Conservation (phyloP, 2,113 vertebrate species). For the Ondatra zibethicus region DNA sequence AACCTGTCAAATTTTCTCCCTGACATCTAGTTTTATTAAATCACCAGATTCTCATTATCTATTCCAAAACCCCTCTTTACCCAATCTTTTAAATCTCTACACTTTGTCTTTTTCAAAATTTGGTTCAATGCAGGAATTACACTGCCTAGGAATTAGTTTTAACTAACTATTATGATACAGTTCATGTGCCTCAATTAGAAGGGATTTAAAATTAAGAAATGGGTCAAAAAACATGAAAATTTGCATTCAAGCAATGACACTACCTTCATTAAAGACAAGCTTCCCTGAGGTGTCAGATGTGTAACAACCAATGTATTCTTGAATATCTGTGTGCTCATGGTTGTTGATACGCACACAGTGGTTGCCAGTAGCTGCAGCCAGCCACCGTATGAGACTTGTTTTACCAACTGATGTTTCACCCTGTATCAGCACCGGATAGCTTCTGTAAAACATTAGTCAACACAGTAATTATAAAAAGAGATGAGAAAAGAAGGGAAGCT, state of each 20-base stretch:
- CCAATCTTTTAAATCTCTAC: slow-evolving; percentile 11
- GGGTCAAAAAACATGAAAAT: neutral
- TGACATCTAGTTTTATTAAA: slow-evolving; percentile 20
- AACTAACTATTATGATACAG: neutral
- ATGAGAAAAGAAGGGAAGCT: neutral
- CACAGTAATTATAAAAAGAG: neutral
- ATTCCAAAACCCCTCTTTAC: neutral
- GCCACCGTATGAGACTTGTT: slow-evolving; percentile 96
- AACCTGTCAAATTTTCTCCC: neutral
- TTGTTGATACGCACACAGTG: slow-evolving; percentile 98
- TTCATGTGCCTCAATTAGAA: neutral
- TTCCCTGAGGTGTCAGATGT: slow-evolving; percentile 94
- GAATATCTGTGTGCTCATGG: slow-evolving; percentile 98
- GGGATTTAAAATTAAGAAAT: neutral
- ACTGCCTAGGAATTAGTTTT: neutral
- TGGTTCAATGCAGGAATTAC: neutral
- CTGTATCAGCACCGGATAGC: slow-evolving; percentile 95
- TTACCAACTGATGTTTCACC: slow-evolving; percentile 99
- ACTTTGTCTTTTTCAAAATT: neutral
- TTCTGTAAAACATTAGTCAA: slow-evolving; percentile 85
- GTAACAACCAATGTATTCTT: slow-evolving; percentile 98
- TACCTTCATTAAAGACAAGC: slow-evolving; percentile 96
- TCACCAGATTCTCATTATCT: neutral
- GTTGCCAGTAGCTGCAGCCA: slow-evolving; percentile 95
- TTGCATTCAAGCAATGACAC: neutral